These are phyloP conservation scores for Ormyrus thymus DNA, from an alignment of 2,888 invertebrate genomes.

Conservation along the genomic window DNA sequence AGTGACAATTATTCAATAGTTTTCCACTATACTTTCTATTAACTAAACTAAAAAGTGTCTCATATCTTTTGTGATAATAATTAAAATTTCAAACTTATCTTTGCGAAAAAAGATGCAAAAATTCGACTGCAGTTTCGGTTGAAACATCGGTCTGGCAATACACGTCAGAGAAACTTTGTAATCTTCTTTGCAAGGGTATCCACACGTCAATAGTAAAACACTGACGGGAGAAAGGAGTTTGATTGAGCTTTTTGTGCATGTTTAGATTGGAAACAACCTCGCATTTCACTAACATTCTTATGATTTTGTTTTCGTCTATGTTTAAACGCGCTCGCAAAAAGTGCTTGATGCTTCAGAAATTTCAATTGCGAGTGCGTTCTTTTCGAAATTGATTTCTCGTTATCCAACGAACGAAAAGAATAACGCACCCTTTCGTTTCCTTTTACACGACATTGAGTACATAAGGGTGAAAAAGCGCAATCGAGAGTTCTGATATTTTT, in stretches of 20 bases:
- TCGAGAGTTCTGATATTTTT: slow-evolving; percentile 33
- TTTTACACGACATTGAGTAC: neutral
- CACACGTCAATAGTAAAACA: neutral
- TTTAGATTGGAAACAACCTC: slow-evolving; percentile 37
- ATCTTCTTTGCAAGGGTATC: slow-evolving; percentile 9
- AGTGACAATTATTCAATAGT: slow-evolving; percentile 20
- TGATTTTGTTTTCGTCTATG: slow-evolving; percentile 37
- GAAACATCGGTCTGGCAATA: no score
- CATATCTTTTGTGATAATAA: no score
- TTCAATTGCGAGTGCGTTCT: slow-evolving; percentile 45
- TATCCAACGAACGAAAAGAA: no score
- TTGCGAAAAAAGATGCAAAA: no score
- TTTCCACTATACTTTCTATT: slow-evolving; percentile 2
- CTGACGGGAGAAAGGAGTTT: slow-evolving; percentile 7
- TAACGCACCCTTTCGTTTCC: neutral
- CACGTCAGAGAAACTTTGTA: neutral
- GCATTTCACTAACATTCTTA: slow-evolving; percentile 38
- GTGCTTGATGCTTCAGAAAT: slow-evolving; percentile 51
- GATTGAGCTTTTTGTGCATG: slow-evolving; percentile 49
- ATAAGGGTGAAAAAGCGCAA: slow-evolving; percentile 29
- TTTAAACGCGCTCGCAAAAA: slow-evolving; percentile 47
- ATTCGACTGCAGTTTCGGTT: no score
- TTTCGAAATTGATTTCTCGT: neutral
- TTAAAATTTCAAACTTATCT: no score
- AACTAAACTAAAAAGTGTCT: neutral